Conservation (phyloP, 1,140 invertebrate species). For the Tetragnatha versicolor region DNA sequence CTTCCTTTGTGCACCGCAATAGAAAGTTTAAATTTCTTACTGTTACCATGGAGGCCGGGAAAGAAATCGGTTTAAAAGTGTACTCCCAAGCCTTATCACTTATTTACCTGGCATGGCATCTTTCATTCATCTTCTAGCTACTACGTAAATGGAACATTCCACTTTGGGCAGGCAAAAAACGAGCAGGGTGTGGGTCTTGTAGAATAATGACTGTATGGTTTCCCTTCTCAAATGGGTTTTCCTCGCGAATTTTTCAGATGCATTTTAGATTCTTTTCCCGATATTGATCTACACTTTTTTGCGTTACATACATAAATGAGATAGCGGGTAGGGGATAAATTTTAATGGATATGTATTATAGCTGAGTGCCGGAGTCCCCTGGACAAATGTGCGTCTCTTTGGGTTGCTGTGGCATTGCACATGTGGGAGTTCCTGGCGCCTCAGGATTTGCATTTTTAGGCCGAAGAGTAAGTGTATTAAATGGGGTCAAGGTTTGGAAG, state of each 20-base stretch:
- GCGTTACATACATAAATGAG: conserved; percentile 36
- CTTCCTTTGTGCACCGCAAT: not conserved
- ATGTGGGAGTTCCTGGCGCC: no score
- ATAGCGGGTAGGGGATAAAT: conserved; percentile 23
- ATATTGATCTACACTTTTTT: conserved; percentile 46
- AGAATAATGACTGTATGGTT: conserved; percentile 52
- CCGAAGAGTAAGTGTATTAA: no score
- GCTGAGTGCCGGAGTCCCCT: not conserved
- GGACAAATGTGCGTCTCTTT: not conserved
- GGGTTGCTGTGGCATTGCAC: not conserved
- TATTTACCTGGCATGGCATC: conserved; percentile 43
- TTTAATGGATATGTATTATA: conserved; percentile 21
- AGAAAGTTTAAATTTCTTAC: conserved; percentile 18
- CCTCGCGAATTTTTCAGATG: conserved; percentile 52
- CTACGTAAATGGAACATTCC: conserved; percentile 42
- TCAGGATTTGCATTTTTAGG: no score
- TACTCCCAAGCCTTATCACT: conserved; percentile 46
- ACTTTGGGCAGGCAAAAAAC: not conserved
- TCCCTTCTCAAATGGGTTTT: conserved; percentile 51
- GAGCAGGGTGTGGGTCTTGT: not conserved
- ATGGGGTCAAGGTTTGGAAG: no score
- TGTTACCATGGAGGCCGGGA: not conserved
- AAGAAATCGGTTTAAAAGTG: conserved; percentile 44
- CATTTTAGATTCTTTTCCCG: conserved; percentile 44
- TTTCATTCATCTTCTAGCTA: conserved; percentile 36